Evolutionary conservation across 1,140 invertebrate genomes (phyloP).

Genomic region (Scaptomyza montana): DNA sequence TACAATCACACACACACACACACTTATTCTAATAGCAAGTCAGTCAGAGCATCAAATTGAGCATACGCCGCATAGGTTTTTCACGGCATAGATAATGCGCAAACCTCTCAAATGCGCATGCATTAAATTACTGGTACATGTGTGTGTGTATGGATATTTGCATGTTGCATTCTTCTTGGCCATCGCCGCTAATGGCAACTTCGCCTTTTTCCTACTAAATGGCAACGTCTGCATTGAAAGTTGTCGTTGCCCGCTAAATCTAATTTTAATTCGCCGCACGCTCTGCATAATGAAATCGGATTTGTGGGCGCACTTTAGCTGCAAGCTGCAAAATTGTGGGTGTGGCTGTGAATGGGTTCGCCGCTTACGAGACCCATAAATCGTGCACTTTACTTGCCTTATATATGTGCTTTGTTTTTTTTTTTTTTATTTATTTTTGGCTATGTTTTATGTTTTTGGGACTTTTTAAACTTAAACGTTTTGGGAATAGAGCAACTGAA

Average conservation of each 20-base stretch:
- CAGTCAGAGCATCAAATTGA: slow-evolving; percentile 34
- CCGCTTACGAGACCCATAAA: slow-evolving; percentile 35
- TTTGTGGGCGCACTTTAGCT: slow-evolving; percentile 53
- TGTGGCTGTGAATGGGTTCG: slow-evolving; percentile 12
- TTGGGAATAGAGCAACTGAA: slow-evolving; percentile 7
- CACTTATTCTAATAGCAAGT: background rate
- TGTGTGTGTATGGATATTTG: too few relatives aligned
- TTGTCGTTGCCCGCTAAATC: slow-evolving; percentile 58
- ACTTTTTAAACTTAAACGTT: background rate
- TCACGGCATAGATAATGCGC: slow-evolving; percentile 37
- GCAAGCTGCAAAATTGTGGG: slow-evolving; percentile 11
- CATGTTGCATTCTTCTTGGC: slow-evolving; percentile 6
- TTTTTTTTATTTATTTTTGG: background rate
- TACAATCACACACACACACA: background rate
- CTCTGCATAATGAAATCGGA: slow-evolving; percentile 80
- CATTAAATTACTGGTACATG: slow-evolving; percentile 42
- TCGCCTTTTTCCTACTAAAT: slow-evolving; percentile 27
- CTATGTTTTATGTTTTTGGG: background rate
- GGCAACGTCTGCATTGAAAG: slow-evolving; percentile 50
- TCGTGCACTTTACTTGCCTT: slow-evolving; percentile 5
- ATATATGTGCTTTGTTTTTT: background rate
- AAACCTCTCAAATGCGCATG: slow-evolving; percentile 52
- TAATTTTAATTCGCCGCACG: slow-evolving; percentile 75
- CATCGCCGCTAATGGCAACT: slow-evolving; percentile 55
- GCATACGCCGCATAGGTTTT: slow-evolving; percentile 34